Percentiles rank a stretch among this genome's conserved stretches.
Evolutionary conservation across 2,113 vertebrate genomes (phyloP).

Genomic region (Leucosticte australis): DNA sequence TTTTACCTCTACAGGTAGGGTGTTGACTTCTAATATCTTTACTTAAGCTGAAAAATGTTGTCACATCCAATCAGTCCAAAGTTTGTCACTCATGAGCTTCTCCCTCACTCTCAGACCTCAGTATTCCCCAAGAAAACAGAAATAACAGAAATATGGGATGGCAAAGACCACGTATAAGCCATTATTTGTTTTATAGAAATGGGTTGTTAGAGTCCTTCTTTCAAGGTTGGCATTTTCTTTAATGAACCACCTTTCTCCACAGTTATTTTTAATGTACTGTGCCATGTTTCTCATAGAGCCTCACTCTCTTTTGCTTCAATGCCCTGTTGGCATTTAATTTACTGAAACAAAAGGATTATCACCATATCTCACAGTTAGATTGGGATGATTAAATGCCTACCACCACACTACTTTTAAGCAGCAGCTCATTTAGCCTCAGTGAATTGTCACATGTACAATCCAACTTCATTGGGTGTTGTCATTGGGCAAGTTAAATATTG

Average conservation of each 20-base stretch:
- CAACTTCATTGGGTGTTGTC: not conserved
- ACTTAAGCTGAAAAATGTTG: not conserved
- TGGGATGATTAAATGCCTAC: not conserved
- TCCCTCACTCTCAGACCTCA: not conserved
- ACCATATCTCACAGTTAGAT: not conserved
- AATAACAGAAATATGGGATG: not conserved
- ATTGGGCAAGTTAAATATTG: conserved; percentile 11
- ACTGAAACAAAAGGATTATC: not conserved
- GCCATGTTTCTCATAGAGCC: not conserved
- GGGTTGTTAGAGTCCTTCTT: not conserved
- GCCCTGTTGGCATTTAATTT: conserved; percentile 24
- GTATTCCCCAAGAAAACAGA: not conserved
- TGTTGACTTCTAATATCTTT: not conserved
- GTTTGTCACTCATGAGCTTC: not conserved
- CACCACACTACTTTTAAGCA: not conserved
- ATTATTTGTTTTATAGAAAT: not conserved
- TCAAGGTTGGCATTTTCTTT: not conserved
- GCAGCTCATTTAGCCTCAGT: not conserved
- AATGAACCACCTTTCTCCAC: not conserved
- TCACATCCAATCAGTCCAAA: not conserved
- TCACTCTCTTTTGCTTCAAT: not conserved
- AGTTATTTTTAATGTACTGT: not conserved
- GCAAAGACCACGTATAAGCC: not conserved
- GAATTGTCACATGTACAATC: not conserved
- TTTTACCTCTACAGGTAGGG: not conserved